A percentile compares a stretch with the other conserved stretches of the same genome.
phyloP scores from a whole-genome alignment of 2,113 vertebrate species.

The Cairina moschata region DNA sequence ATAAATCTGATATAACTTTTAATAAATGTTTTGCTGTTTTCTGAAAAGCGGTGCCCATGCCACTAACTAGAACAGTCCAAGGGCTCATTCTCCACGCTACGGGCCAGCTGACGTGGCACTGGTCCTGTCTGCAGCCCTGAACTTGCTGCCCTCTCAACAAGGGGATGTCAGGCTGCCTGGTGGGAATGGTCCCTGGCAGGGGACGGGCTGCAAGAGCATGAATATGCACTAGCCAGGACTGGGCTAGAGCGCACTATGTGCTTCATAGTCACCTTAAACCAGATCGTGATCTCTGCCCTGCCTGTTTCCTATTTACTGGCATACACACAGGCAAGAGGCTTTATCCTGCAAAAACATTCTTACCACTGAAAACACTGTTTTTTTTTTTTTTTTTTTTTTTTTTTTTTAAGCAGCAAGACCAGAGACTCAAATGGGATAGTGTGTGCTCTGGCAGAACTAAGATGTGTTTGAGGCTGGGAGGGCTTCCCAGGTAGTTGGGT shows the following conservation, averaged over 20 bases:
- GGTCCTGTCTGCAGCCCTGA: rapidly evolving
- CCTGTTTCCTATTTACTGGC: not conserved
- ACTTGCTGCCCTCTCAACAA: not conserved
- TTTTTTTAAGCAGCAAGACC: not conserved
- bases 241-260: rapidly evolving
- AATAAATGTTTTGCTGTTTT: not conserved
- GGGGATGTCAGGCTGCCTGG: not conserved
- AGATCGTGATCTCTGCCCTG: not conserved
- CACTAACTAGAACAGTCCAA: not conserved
- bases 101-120: not conserved
- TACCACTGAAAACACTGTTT: not conserved
- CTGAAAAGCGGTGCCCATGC: not conserved
- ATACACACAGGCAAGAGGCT: not conserved
- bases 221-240: rapidly evolving
- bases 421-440: not conserved
- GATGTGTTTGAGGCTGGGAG: not conserved
- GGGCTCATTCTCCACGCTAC: not conserved
- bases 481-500: not conserved
- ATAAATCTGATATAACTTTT: not conserved
- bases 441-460: not conserved
- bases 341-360: not conserved
- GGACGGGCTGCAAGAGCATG: rapidly evolving
- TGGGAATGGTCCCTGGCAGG: not conserved
- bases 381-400: not conserved
- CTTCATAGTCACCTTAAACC: not conserved